Evolutionary conservation across 2,113 vertebrate species (phyloP).

Genomic region (Choloepus hoffmanni): DNA sequence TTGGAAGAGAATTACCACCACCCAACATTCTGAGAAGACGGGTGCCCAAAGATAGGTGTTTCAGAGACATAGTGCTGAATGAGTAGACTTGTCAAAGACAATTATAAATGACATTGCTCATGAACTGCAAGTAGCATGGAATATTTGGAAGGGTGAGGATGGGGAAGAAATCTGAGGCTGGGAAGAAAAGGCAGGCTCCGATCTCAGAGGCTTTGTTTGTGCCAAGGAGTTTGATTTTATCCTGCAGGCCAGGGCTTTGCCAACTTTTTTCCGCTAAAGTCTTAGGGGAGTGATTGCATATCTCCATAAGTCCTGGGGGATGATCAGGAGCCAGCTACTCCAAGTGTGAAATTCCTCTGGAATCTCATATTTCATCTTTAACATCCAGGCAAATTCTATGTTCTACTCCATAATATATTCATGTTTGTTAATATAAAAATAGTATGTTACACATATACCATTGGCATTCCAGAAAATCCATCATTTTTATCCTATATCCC

Average conservation of each 20-base stretch:
- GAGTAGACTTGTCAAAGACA: neutral
- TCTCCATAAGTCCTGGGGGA: neutral
- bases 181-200: neutral
- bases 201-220: neutral
- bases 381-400: neutral
- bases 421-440: neutral
- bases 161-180: neutral
- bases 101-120: neutral
- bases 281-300: neutral
- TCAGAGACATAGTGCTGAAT: neutral
- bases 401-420: neutral
- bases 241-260: neutral
- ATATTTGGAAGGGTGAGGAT: neutral
- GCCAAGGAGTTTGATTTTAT: neutral
- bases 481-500: neutral
- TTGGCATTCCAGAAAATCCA: neutral
- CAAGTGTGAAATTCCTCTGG: slow-evolving; percentile 49
- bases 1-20: neutral
- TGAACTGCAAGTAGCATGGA: neutral
- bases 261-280: neutral
- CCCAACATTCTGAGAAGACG: neutral
- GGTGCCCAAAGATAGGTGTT: neutral
- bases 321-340: neutral
- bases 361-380: slow-evolving; percentile 38
- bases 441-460: neutral